These are phyloP conservation scores for Palythoa grandis DNA, from an alignment of 92 coral and sea anemone species.

Conservation along the genomic window DNA sequence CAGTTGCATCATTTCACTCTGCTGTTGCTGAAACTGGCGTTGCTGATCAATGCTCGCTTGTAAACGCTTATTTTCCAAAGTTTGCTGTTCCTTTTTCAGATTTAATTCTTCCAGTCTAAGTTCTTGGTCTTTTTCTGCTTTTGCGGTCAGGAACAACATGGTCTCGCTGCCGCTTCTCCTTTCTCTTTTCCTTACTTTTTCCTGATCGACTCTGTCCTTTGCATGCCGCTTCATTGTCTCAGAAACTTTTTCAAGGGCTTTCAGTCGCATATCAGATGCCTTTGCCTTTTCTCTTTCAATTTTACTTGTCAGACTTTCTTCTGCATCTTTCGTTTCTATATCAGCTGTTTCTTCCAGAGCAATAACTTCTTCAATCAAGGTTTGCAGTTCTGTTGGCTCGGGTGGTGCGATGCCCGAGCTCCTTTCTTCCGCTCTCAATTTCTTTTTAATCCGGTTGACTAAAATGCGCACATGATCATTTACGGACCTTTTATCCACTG, in stretches of 20 bases:
- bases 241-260: conserved; percentile 41
- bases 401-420: conserved; percentile 42
- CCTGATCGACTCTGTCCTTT: conserved; percentile 23
- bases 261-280: conserved; percentile 11
- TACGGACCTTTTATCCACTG: conserved; percentile 9
- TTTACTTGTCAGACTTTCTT: conserved; percentile 29
- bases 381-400: conserved; percentile 38
- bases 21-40: conserved; percentile 57
- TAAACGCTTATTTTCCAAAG: conserved; percentile 40
- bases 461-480: background rate
- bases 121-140: conserved; percentile 42
- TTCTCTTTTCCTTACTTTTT: conserved; percentile 48
- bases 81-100: conserved; percentile 44
- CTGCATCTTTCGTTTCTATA: conserved; percentile 12
- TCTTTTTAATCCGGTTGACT: background rate
- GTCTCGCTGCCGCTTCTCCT: conserved; percentile 55
- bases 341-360: conserved; percentile 36
- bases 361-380: conserved; percentile 14
- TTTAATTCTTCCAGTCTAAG: conserved; percentile 42
- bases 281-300: conserved; percentile 10
- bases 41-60: conserved; percentile 49
- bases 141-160: conserved; percentile 52
- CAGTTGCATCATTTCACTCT: conserved; percentile 49
- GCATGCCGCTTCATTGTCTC: conserved; percentile 34
- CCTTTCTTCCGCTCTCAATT: conserved; percentile 48